These are phyloP conservation scores for Lindbergichthys nudifrons DNA, from an alignment of 2,797 vertebrate genomes.

Conservation along the genomic window DNA sequence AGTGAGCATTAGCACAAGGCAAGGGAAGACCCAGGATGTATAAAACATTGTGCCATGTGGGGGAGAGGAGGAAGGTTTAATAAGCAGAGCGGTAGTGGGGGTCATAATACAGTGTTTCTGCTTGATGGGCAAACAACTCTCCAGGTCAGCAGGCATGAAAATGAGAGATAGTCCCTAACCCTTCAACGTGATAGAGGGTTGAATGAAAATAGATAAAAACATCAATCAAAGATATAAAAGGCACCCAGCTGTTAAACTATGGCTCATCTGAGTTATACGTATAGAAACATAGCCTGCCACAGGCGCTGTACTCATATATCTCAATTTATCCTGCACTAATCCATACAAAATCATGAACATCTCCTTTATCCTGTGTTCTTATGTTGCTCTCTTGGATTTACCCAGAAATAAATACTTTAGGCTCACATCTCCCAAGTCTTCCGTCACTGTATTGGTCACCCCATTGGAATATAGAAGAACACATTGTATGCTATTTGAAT, in stretches of 20 bases:
- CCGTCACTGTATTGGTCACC: neutral
- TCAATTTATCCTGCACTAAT: neutral
- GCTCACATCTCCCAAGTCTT: neutral
- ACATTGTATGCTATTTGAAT: neutral
- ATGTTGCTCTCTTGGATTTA: neutral
- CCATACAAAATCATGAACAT: neutral
- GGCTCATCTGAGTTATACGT: constrained; percentile 4
- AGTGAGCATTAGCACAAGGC: neutral
- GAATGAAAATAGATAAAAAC: constrained; percentile 30
- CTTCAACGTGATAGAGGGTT: constrained; percentile 8
- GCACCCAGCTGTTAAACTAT: constrained; percentile 2
- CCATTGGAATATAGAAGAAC: no score
- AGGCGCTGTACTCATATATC: neutral
- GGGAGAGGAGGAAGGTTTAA: neutral
- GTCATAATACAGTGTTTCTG: constrained; percentile 26
- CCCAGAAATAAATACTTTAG: neutral
- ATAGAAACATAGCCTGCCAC: neutral
- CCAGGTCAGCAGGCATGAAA: constrained; percentile 1
- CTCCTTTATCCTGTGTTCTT: neutral
- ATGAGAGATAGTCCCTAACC: constrained; percentile 11
- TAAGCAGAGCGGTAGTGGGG: constrained; percentile 11
- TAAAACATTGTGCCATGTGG: neutral
- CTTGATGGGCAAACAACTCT: constrained; percentile 10
- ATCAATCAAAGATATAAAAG: constrained; percentile 25
- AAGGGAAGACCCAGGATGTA: neutral